Conservation (phyloP, 2,888 invertebrate species). For the Clanis bilineata region DNA sequence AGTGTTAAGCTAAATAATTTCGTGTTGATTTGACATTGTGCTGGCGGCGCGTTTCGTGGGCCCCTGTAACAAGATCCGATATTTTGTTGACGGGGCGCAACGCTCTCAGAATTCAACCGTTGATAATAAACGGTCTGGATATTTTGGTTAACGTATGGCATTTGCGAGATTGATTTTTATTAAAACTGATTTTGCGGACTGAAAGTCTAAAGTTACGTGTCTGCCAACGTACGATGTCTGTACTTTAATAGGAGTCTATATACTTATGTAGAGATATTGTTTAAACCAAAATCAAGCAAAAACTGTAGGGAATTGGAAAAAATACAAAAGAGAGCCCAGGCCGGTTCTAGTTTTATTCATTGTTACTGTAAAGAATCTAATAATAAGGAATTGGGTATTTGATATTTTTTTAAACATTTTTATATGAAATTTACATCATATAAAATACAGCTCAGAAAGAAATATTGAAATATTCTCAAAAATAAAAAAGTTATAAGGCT, state of each 20-base stretch:
- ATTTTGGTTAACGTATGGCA: background rate
- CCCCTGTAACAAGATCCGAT: conserved; percentile 7
- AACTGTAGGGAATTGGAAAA: no score
- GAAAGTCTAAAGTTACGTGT: background rate
- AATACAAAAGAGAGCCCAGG: no score
- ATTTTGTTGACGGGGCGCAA: background rate
- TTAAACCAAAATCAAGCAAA: background rate
- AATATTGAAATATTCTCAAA: no score
- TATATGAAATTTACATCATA: no score
- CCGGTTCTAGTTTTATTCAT: no score
- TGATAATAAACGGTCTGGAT: background rate
- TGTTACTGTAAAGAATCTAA: no score
- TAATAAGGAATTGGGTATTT: no score
- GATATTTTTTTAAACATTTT: no score
- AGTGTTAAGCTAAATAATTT: conserved; percentile 18
- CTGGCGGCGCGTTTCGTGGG: background rate
- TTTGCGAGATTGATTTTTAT: background rate
- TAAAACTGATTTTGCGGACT: background rate
- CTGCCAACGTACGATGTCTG: no score
- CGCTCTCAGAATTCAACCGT: background rate
- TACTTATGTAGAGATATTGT: background rate
- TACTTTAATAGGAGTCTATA: background rate
- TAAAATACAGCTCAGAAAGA: no score
- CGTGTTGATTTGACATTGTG: conserved; percentile 13
- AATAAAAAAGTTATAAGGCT: no score